Evolutionary conservation across 2,113 vertebrate genomes (phyloP), one percentile per base, ranked within the genome.

Genomic region (Fulmarus glacialis): DNA sequence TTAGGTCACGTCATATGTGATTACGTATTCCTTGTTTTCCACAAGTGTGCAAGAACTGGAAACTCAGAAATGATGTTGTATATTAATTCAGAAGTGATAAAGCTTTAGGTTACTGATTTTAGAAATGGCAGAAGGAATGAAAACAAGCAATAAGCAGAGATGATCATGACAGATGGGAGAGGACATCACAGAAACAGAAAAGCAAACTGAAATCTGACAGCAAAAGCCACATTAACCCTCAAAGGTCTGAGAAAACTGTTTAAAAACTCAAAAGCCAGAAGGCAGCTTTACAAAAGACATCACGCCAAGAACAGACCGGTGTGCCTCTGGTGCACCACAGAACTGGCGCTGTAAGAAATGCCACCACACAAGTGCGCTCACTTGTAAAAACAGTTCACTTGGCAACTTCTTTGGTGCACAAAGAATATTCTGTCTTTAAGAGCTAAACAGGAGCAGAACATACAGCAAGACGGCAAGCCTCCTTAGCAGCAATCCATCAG

Each of bases 1-100:
- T 98, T 86, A 95, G 95, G 95, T 82, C 96, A 96, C 85, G 23
- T 72, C 60, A 95, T 85, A 93, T 72, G 96, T 72, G 97, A 97
- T 96, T 93, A 96, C 32, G 93, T 78, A 94, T 90, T 96, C 97
- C 96, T 97, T 50, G 94, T 97, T 93, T 96, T 98, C 97, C 92
- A 98, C 93, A 96, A 97, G 95, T 75, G 97, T 97, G 97, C 97
- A 95, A 97, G 97, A 98, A 96, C 78, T 89, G 97, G 95, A 97
- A 96, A 98, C 94, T 98, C 22, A 89, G 98, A 95, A 75, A 84
- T 95, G 97, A 94, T 55, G 95, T 36, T 87, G 97, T 43, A 84
- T 85, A 93, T 94, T 94, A 96, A 98, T 87, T 94, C 73, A 94
- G 92, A 82, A 92, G 94, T 78, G 97, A 89, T 50, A 95, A 94